Evolutionary conservation across 2,888 invertebrate species (phyloP), one percentile per base, ranked within the genome.

Genomic region (Sphaerophoria taeniata): DNA sequence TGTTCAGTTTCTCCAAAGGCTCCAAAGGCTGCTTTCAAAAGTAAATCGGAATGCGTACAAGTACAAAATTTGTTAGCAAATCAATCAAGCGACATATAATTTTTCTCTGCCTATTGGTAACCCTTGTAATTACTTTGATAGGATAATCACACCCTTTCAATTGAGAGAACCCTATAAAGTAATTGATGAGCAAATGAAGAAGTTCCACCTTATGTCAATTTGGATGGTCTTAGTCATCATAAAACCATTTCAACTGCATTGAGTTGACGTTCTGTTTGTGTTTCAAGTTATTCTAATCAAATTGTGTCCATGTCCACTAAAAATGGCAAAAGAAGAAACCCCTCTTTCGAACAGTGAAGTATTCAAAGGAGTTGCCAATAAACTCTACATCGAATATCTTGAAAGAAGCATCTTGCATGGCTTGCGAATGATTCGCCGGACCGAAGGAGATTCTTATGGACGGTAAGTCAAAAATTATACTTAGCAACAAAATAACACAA

Each of bases 381-480:
- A 65, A 6, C 81, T 85, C 0, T 81, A 60, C 16, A 53, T 69
- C 12, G 85, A 85, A 70, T 85, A 77, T 43, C 81, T 85, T 11
- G 85, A 81, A 24, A 72, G 34, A 58, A 81, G 85, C 45, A 65
- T 76, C 7, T 55, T 81, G 0, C 85, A 85, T 33, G 85, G 85
- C 0, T 7, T 85, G 36, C 9, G 85, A 43, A 85, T 85, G 85
- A 81, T 85, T 24, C 60, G 58, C 0, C 61, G 85, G 7, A 85
- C 85, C 4, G 63, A 85, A 24, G 63, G 70, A 4, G 85, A 85
- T 36, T 85, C 85, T 2, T 81, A 81, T 47, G 85, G 85, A 69
- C 73, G 75, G 85, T 85, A 43, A 24, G 24, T 24, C 9, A 9
- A 43, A 12, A 43, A 9, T 39, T 39, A 43, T 9, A 43, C 9